A percentile compares a stretch with the other conserved stretches of the same genome.
Conservation (phyloP, 2,888 invertebrate species). For the Dryocosmus kuriphilus region DNA sequence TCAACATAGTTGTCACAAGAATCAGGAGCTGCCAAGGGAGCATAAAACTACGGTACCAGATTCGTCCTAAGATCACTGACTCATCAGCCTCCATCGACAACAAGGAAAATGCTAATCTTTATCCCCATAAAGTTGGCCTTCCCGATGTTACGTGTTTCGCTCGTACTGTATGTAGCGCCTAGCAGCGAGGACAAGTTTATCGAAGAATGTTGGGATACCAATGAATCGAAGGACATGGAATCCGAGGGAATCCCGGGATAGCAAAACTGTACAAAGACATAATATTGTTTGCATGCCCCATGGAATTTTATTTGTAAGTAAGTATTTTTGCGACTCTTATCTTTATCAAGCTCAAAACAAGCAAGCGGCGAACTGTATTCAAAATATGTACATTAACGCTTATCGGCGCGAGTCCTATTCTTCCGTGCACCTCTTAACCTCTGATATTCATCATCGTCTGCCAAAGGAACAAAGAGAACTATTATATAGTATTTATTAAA, state of each 20-base stretch:
- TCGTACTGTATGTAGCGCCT: slow-evolving; percentile 71
- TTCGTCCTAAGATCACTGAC: slow-evolving; percentile 71
- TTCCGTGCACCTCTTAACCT: too few relatives aligned
- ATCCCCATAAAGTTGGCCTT: slow-evolving; percentile 73
- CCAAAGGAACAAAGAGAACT: too few relatives aligned
- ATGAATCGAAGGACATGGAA: slow-evolving; percentile 46
- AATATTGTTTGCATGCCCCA: too few relatives aligned
- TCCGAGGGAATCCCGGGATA: slow-evolving; percentile 11
- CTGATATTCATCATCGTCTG: too few relatives aligned
- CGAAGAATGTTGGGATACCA: slow-evolving; percentile 66
- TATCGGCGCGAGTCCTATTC: too few relatives aligned
- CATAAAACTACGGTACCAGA: slow-evolving; percentile 69
- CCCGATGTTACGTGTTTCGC: slow-evolving; percentile 73
- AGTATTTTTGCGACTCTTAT: too few relatives aligned
- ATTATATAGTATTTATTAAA: too few relatives aligned
- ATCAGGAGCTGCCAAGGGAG: slow-evolving; percentile 58
- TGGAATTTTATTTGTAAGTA: too few relatives aligned
- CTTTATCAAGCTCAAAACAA: too few relatives aligned
- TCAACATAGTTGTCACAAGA: slow-evolving; percentile 46
- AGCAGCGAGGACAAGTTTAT: slow-evolving; percentile 66
- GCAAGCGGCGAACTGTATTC: too few relatives aligned
- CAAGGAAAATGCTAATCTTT: slow-evolving; percentile 70
- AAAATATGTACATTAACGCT: too few relatives aligned
- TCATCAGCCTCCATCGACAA: slow-evolving; percentile 67
- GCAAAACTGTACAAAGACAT: background rate